A percentile compares a stretch with the other conserved stretches of the same genome.
Evolutionary conservation across 2,797 vertebrate genomes (phyloP).

Genomic region (Epinephelus coioides): DNA sequence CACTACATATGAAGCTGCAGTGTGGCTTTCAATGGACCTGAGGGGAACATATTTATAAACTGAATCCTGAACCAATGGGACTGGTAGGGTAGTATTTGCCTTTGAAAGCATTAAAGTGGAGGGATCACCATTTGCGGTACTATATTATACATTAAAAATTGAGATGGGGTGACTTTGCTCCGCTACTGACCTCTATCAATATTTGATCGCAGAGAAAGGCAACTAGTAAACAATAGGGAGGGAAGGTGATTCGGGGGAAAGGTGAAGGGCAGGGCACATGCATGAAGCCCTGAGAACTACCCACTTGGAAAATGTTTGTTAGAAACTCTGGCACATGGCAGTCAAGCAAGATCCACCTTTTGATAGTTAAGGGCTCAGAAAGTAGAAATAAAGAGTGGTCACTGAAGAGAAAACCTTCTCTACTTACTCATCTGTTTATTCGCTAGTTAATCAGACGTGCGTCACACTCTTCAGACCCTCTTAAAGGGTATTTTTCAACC

Average conservation of each 20-base stretch:
- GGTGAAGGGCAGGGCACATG: conserved; percentile 58
- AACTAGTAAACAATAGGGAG: conserved; percentile 78
- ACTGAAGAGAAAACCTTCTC: conserved; percentile 13
- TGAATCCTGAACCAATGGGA: conserved; percentile 58
- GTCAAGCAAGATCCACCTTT: conserved; percentile 22
- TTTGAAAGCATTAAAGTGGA: conserved; percentile 68
- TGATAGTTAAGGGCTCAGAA: conserved; percentile 40
- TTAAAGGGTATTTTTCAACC: too few relatives aligned
- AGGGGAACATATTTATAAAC: conserved; percentile 76
- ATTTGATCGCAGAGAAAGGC: conserved; percentile 73
- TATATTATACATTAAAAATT: conserved; percentile 85
- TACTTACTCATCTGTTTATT: conserved; percentile 16
- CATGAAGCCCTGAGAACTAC: conserved; percentile 34
- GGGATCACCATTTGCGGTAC: conserved; percentile 72
- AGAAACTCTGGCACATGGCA: background rate
- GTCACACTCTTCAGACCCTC: conserved; percentile 13
- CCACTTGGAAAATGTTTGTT: conserved; percentile 26
- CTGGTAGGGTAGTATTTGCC: conserved; percentile 59
- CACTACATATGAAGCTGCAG: conserved; percentile 68
- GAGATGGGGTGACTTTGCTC: conserved; percentile 77
- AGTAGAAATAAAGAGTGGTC: conserved; percentile 37
- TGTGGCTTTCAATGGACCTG: conserved; percentile 75
- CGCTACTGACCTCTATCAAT: conserved; percentile 79
- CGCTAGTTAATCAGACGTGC: conserved; percentile 17
- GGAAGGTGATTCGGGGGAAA: conserved; percentile 51